Conservation (phyloP, 1,140 invertebrate genomes). For the Antheraea pernyi region DNA sequence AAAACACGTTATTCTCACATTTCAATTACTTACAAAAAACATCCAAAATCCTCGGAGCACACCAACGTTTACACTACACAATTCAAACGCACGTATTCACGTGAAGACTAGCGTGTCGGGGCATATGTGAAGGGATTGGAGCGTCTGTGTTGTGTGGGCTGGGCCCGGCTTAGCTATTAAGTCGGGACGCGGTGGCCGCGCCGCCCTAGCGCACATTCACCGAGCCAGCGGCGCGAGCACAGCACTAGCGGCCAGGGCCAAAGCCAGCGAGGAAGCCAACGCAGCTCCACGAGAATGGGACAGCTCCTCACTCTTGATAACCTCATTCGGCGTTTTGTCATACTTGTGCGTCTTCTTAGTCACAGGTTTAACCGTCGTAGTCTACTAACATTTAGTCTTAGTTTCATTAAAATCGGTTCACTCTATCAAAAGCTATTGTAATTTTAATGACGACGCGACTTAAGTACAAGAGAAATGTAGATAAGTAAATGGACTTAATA, state of each 20-base stretch:
- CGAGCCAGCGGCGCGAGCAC: constrained; percentile 69
- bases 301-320: constrained; percentile 94
- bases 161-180: constrained; percentile 64
- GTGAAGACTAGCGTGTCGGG: constrained; percentile 70
- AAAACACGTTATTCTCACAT: constrained; percentile 40
- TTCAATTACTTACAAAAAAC: constrained; percentile 13
- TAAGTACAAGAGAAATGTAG: no score
- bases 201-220: constrained; percentile 74
- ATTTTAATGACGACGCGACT: no score
- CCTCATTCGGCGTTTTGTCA: constrained; percentile 93
- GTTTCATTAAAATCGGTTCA: no score
- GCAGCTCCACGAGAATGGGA: constrained; percentile 82
- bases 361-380: constrained; percentile 69
- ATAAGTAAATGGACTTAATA: no score
- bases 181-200: constrained; percentile 57
- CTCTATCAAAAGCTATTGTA: no score
- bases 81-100: constrained; percentile 41
- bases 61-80: constrained; percentile 30
- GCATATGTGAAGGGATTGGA: constrained; percentile 60
- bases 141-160: constrained; percentile 59
- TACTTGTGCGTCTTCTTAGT: constrained; percentile 86
- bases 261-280: constrained; percentile 59
- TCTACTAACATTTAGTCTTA: no score
- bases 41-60: constrained; percentile 38
- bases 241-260: constrained; percentile 64